A percentile compares a stretch with the other conserved stretches of the same genome.
Evolutionary conservation across 2,797 vertebrate species (phyloP).

Genomic region (Myiotriccus ornatus): DNA sequence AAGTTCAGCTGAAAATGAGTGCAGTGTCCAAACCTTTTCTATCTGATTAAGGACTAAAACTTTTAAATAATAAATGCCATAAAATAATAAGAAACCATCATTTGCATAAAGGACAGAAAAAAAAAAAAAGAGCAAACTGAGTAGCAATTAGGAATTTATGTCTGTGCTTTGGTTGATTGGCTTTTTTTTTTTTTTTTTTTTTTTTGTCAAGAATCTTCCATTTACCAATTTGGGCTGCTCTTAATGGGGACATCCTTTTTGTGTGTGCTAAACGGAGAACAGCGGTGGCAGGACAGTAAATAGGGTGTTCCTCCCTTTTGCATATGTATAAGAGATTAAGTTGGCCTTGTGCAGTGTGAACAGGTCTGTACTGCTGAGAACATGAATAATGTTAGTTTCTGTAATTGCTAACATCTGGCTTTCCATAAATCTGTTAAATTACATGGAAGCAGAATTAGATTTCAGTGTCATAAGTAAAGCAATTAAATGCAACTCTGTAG

Average conservation of each 20-base stretch:
- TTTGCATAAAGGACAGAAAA: constrained; percentile 35
- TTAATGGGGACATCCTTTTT: constrained; percentile 43
- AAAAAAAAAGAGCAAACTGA: not conserved
- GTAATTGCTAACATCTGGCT: constrained; percentile 83
- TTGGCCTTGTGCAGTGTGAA: constrained; percentile 74
- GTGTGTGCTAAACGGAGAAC: constrained; percentile 45
- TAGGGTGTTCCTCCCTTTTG: constrained; percentile 54
- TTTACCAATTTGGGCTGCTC: constrained; percentile 27
- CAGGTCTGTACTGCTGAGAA: constrained; percentile 72
- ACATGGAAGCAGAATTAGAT: constrained; percentile 75
- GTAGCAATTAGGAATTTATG: constrained; percentile 35
- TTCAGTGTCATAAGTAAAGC: constrained; percentile 75
- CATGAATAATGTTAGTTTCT: constrained; percentile 77
- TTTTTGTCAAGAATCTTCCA: constrained; percentile 29
- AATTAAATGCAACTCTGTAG: constrained; percentile 72
- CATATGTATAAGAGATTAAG: constrained; percentile 68
- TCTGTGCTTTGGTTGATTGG: constrained; percentile 9
- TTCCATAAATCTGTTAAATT: constrained; percentile 82
- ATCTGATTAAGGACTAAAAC: constrained; percentile 13
- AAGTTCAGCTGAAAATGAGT: constrained; percentile 8
- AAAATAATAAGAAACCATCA: constrained; percentile 27
- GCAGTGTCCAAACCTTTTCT: constrained; percentile 25
- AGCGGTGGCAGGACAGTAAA: constrained; percentile 54
- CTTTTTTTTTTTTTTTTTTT: constrained; percentile 49
- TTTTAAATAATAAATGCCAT: constrained; percentile 58